phyloP scores from a whole-genome alignment of 2,888 invertebrate genomes.

The Himalopsyche tibetana region DNA sequence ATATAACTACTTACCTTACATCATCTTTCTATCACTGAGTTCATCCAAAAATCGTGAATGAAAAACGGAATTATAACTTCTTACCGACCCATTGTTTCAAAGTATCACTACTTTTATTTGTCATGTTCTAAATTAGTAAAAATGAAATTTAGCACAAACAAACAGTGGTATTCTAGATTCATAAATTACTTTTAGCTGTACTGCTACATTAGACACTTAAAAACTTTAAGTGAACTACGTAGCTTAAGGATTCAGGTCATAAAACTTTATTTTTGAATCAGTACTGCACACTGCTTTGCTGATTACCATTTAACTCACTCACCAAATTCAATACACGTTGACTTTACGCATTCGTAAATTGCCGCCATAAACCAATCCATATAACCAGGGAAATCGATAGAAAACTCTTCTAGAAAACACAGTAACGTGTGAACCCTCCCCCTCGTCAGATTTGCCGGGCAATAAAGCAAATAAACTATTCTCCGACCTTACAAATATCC shows the following conservation, averaged over 20 bases:
- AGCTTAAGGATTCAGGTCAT: neutral
- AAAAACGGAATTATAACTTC: no score
- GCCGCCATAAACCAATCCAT: slow-evolving; percentile 26
- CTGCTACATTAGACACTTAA: neutral
- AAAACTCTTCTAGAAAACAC: slow-evolving; percentile 30
- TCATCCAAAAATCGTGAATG: no score
- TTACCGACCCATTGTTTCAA: no score
- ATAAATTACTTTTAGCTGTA: neutral
- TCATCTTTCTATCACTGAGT: no score
- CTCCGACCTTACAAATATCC: slow-evolving; percentile 63
- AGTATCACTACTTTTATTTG: no score
- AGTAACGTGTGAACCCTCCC: slow-evolving; percentile 37
- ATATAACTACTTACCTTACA: no score
- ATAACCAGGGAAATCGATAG: slow-evolving; percentile 20
- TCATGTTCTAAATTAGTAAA: no score
- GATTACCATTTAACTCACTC: slow-evolving; percentile 14
- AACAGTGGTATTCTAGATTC: no score
- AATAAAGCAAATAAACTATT: slow-evolving; percentile 66
- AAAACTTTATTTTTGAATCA: slow-evolving; percentile 26
- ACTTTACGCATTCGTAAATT: slow-evolving; percentile 31
- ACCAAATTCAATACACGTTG: slow-evolving; percentile 22
- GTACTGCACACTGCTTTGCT: neutral
- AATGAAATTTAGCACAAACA: no score
- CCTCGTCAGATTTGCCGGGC: slow-evolving; percentile 59
- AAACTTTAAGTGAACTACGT: neutral